Evolutionary conservation across 2,888 invertebrate genomes (phyloP).

Genomic region (Hydrotaea cyrtoneurina): DNA sequence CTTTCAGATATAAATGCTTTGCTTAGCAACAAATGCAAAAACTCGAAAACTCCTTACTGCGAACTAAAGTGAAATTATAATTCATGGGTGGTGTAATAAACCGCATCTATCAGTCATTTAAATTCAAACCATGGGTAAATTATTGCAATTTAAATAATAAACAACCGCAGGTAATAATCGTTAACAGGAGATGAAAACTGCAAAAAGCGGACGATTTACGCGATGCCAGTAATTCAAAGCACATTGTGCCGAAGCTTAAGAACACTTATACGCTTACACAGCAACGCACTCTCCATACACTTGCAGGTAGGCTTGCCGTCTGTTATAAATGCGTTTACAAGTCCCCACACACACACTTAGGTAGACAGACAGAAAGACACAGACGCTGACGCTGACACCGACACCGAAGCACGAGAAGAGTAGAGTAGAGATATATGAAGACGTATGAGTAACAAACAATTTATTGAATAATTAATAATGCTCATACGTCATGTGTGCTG

Average conservation of each 20-base stretch:
- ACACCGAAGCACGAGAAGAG: neutral
- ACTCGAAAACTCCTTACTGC: neutral
- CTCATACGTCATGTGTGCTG: constrained; percentile 42
- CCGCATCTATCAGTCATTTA: neutral
- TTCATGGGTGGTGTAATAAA: neutral
- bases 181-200: neutral
- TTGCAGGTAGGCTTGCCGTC: neutral
- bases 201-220: neutral
- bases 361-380: too few relatives aligned
- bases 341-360: neutral
- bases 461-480: constrained; percentile 49
- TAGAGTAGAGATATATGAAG: neutral
- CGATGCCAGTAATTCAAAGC: neutral
- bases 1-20: too few relatives aligned
- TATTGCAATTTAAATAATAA: constrained; percentile 20
- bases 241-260: neutral
- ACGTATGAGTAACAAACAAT: constrained; percentile 47
- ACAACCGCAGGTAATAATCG: constrained; percentile 8
- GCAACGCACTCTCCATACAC: neutral
- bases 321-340: neutral
- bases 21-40: neutral
- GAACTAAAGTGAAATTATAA: neutral
- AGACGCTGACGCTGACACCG: neutral
- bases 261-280: too few relatives aligned
- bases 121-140: neutral